phyloP scores from a whole-genome alignment of 2,797 vertebrate species.

The Sphenopsis melanotis region DNA sequence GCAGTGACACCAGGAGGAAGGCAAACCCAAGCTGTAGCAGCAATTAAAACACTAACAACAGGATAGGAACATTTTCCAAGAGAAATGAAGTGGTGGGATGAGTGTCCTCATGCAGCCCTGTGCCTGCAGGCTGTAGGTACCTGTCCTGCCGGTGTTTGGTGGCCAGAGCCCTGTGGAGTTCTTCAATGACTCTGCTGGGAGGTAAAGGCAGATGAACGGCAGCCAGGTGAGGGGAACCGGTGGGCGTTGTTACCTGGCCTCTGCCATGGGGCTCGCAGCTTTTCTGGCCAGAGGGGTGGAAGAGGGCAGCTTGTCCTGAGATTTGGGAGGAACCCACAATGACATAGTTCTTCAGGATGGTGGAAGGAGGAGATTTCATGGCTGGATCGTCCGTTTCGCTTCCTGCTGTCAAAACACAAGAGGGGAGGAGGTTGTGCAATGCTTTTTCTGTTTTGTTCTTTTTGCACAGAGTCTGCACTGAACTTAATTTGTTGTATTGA shows the following conservation, averaged over 20 bases:
- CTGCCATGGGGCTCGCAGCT: constrained; percentile 64
- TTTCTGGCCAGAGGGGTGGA: constrained; percentile 74
- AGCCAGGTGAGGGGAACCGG: constrained; percentile 87
- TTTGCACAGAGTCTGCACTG: background rate
- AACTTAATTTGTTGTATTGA: background rate
- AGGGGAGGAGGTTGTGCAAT: background rate
- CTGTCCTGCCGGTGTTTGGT: constrained; percentile 94
- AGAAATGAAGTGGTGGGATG: background rate
- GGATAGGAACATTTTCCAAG: background rate
- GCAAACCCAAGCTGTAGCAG: background rate
- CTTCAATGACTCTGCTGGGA: constrained; percentile 95
- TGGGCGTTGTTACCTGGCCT: constrained; percentile 83
- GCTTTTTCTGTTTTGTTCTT: background rate
- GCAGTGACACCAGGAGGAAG: background rate
- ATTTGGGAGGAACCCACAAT: constrained; percentile 59
- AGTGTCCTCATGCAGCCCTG: background rate
- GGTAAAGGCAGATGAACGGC: constrained; percentile 91
- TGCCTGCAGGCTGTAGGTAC: constrained; percentile 64
- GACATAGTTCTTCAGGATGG: constrained; percentile 79
- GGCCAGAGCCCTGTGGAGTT: constrained; percentile 93
- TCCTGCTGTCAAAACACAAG: constrained; percentile 19
- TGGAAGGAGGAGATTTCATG: constrained; percentile 58
- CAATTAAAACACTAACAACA: background rate
- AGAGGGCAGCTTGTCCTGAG: constrained; percentile 76
- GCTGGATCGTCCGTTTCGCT: constrained; percentile 50